Evolutionary conservation across 2,888 invertebrate genomes (phyloP).

Genomic region (Stomorhina lunata): DNA sequence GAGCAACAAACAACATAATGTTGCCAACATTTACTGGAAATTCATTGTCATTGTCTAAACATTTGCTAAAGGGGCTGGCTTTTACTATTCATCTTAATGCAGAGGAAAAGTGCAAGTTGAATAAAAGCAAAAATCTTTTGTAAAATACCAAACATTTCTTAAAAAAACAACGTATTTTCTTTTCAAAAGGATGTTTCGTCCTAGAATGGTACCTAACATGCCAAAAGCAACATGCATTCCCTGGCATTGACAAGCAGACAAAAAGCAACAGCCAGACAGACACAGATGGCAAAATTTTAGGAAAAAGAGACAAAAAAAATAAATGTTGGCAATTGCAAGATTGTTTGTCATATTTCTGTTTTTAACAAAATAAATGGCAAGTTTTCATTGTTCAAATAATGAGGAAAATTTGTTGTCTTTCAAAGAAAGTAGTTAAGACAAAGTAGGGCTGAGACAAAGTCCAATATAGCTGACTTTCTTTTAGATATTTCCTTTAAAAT

Average conservation of each 20-base stretch:
- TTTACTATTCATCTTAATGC: not conserved
- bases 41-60: constrained; percentile 59
- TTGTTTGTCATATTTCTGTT: constrained; percentile 28
- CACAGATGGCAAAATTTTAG: constrained; percentile 3
- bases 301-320: not conserved
- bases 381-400: not conserved
- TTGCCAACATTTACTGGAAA: constrained; percentile 44
- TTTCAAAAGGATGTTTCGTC: not conserved
- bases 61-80: constrained; percentile 29
- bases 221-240: constrained; percentile 38
- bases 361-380: not conserved
- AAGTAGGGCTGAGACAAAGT: not conserved
- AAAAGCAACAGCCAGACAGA: constrained; percentile 25
- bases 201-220: constrained; percentile 43
- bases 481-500: not conserved
- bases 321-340: constrained; percentile 19
- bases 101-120: constrained; percentile 23
- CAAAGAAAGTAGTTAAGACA: not conserved
- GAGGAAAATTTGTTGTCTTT: not conserved
- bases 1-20: constrained; percentile 1
- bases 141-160: constrained; percentile 22
- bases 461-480: not conserved
- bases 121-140: constrained; percentile 9
- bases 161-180: not conserved
- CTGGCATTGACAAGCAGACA: constrained; percentile 41